Base-by-base conservation (phyloP, 2,113 vertebrate genomes). In the Genyomyrus donnyi region DNA sequence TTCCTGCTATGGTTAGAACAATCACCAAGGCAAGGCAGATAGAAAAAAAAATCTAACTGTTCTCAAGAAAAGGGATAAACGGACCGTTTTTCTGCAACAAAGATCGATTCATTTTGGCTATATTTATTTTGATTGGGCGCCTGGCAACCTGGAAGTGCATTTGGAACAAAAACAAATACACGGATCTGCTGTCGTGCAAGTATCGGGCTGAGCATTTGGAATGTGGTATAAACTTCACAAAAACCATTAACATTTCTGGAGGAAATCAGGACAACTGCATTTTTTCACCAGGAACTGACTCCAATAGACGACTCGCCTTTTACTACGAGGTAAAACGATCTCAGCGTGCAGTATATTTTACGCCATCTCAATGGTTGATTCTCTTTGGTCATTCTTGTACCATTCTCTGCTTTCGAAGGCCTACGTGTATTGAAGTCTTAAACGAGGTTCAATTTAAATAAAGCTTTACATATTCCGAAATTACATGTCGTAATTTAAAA, bases 101-200 rank as follows among this genome's bases (percentile, higher is more conserved):
- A 48, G 3, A 6, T 27, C 39, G 42, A 31, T 13, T 50, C 3
- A 49, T 35, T 49, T 50, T 80, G 24, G 24, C 24, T n/a, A 17
- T 45, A 45, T 62, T 45, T 24, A 21, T 88, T 58, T 62, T 53
- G 49, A 87, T 8, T 84, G 17, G 74, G 24, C 89, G 24, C 24
- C 77, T 62, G 52, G 77, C 50, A 89, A 89, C 80, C 39, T 89
- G 89, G 89, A 89, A 27, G 52, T 85, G 50, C 77, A 66, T 85
- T 58, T 85, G 89, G 77, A 85, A 21, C 27, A 42, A 89, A 89
- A 62, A 62, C 52, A 52, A 62, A 62, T 85, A 50, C 21, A 10
- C 70, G 80, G 89, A 89, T 62, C 77, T 89, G 80, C 42, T 62
- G 35, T 31, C 31, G 50, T 27, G 39, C 45, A 21, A 27, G 24